Evolutionary conservation across 2,888 invertebrate genomes (phyloP), one percentile per base, ranked within the genome.

Genomic region (Panopea generosa): DNA sequence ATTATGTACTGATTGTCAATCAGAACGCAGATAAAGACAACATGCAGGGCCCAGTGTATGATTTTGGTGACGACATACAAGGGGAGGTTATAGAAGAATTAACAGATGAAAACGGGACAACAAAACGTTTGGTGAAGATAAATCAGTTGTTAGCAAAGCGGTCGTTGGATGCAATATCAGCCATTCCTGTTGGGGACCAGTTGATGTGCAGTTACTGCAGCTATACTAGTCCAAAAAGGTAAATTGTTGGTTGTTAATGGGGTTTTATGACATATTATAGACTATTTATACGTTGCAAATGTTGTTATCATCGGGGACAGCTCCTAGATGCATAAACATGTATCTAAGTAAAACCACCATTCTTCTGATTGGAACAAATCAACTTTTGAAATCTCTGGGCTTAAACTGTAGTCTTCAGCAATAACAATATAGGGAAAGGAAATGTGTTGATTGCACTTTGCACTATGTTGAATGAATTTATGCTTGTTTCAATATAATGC

Each of bases 131-230:
- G 94, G 95, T 56, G 94, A 95, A 96, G 96, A 80, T 90, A 2
- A 73, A 63, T 38, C 76, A 73, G 60, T 47, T 76, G 16, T n/a
- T 69, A 1, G 38, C 50, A 22, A 78, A 79, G 66, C 85, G 82
- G 57, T 57, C 74, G 7, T 60, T 75, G 11, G 53, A 62, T 2
- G 20, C 52, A 14, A 50, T 68, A 29, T 47, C 56, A 22, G 71
- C 61, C 14, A 66, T 77, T 9, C 59, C 74, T 45, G 50, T 65
- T 29, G 72, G 72, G 6, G 79, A 80, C 43, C 86, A 90, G 66
- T 82, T 91, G 91, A 96, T 96, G 93, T 99, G 99, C 93, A 96
- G 95, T 89, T 97, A 97, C 90, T 99, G 99, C 92, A 95, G 96
- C 82, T 99, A 99, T 92, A 96, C 96, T 16, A 97, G 97, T 90